Base-by-base conservation (phyloP, 2,113 vertebrate species). In the Microtus montanus region DNA sequence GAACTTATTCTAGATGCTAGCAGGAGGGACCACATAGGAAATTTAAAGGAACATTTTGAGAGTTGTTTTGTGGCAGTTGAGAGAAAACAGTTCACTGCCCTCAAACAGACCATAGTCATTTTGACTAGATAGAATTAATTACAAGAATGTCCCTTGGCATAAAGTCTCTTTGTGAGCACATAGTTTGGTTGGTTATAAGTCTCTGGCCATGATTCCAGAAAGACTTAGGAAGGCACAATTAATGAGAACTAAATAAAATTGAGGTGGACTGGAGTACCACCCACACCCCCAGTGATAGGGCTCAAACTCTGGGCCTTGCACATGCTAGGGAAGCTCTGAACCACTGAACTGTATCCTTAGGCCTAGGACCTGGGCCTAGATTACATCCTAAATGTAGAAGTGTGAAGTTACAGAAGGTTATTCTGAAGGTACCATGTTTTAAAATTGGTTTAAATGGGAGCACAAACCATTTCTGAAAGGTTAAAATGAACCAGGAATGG, bases 401-500 rank as follows among this genome's bases (percentile, higher is more conserved):
- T 44, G 85, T 66, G 63, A 94, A 84, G 38, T 92, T 87, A 71
- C 1, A 58, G 47, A 89, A 91, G 47, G 54, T 95, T 87, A 64
- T 93, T 92, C 38, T 89, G 82, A 93, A 78, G 13, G 13, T 79
- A 96, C 28, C 26, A 49, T 84, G 33, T 30, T 28, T 94, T 35
- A 86, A 88, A 93, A 71, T 96, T 91, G 41, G 58, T 89, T 95
- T 96, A 87, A 71, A 38, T 90, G 79, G 41, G 41, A 89, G 63
- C 63, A 84, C 44, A 95, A 58, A 78, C 54, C 5, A 91, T 94
- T 79, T 96, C 44, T 78, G 66, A 88, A 84, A 95, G 49, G n/a
- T 89, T 93, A 93, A 87, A 91, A 78, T 20, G 87, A n/a, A 26
- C 24, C 5, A 64, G 77, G 33, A 91, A 66, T 85, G 92, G 38